These are phyloP conservation scores for Meteorus colon DNA, from an alignment of 2,888 invertebrate species.

Conservation along the genomic window DNA sequence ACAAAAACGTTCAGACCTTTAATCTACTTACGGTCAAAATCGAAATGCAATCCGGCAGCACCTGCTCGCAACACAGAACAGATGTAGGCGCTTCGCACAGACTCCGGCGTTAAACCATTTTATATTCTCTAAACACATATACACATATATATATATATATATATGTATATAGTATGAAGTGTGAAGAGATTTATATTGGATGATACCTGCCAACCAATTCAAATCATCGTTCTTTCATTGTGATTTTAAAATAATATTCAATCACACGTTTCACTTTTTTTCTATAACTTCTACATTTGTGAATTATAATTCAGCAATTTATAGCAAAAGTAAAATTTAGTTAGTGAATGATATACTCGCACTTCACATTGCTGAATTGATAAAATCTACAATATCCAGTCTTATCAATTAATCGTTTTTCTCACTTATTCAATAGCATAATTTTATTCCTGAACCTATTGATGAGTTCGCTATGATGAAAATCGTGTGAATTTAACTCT, in stretches of 20 bases:
- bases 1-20: slow-evolving; percentile 68
- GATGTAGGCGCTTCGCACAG: slow-evolving; percentile 53
- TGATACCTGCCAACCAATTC: slow-evolving; percentile 54
- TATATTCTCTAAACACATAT: slow-evolving; percentile 29
- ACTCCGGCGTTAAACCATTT: background rate
- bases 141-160: slow-evolving; percentile 46
- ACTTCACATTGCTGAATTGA: too few species aligned
- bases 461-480: too few species aligned
- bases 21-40: slow-evolving; percentile 61
- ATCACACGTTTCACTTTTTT: slow-evolving; percentile 46
- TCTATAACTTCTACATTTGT: background rate
- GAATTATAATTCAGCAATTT: background rate
- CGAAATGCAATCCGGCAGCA: slow-evolving; percentile 60
- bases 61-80: slow-evolving; percentile 60
- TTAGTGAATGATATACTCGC: too few species aligned
- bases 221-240: slow-evolving; percentile 54
- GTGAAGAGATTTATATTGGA: slow-evolving; percentile 38
- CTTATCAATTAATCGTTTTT: too few species aligned
- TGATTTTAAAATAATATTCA: slow-evolving; percentile 57
- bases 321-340: too few species aligned
- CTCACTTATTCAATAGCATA: too few species aligned
- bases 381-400: too few species aligned
- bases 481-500: too few species aligned
- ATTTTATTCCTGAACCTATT: too few species aligned
- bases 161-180: slow-evolving; percentile 51